Conservation (phyloP, 2,113 vertebrate genomes). For the Morone chrysops region DNA sequence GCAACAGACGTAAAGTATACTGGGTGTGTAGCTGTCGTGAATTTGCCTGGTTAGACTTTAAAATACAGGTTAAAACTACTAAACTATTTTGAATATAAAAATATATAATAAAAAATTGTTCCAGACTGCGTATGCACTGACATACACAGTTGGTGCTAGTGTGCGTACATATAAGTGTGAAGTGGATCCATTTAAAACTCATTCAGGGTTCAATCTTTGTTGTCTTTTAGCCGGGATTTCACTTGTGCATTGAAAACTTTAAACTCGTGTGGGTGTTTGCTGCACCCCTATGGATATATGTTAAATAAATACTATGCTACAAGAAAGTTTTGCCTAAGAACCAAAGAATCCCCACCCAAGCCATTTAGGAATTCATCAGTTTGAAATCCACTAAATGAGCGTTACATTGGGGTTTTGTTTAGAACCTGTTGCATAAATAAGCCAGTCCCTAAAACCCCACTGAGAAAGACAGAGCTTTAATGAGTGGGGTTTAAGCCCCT, state of each 20-base stretch:
- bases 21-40: neutral
- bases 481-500: conserved; percentile 86
- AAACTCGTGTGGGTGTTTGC: neutral
- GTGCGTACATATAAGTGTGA: too few relatives aligned
- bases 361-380: conserved; percentile 79
- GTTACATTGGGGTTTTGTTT: conserved; percentile 82
- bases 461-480: conserved; percentile 89
- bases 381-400: conserved; percentile 78
- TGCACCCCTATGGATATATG: neutral
- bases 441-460: conserved; percentile 79
- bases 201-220: too few relatives aligned
- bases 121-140: too few relatives aligned
- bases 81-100: neutral
- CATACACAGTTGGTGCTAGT: too few relatives aligned
- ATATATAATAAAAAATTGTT: neutral
- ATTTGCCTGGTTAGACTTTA: neutral
- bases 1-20: neutral
- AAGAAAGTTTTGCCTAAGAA: conserved; percentile 28
- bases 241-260: neutral
- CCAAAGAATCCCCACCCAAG: conserved; percentile 61
- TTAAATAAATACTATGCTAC: neutral
- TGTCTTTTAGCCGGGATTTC: neutral
- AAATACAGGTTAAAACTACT: neutral
- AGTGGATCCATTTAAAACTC: neutral
- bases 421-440: conserved; percentile 88